Evolutionary conservation across 2,888 invertebrate species (phyloP).

Genomic region (Trichacis sp.): DNA sequence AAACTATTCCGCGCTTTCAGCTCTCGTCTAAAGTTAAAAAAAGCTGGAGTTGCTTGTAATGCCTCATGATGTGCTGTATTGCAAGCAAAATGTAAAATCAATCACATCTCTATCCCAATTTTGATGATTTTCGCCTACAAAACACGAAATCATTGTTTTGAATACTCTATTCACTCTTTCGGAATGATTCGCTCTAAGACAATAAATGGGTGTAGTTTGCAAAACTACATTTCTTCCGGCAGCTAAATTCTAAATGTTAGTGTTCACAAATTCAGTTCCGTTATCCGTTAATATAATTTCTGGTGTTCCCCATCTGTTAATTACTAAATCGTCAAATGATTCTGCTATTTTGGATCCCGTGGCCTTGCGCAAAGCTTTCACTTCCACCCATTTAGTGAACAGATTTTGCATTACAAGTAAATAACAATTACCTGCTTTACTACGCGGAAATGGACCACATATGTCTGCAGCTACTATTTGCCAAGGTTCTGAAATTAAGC

Average conservation of each 20-base stretch:
- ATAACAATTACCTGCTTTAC: constrained; percentile 18
- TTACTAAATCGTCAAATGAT: constrained; percentile 31
- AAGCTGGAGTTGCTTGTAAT: constrained; percentile 6
- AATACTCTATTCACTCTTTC: constrained; percentile 25
- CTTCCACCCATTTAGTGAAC: constrained; percentile 40
- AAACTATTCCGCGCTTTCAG: not conserved
- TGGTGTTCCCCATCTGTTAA: constrained; percentile 40
- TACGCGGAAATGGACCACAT: constrained; percentile 40
- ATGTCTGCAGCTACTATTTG: constrained; percentile 36
- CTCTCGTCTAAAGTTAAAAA: not conserved
- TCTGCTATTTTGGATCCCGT: constrained; percentile 23
- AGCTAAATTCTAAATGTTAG: not conserved
- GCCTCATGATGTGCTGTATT: constrained; percentile 21
- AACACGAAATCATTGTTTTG: constrained; percentile 16
- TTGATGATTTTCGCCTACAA: constrained; percentile 10
- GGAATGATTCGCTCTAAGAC: constrained; percentile 43
- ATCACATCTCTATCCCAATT: constrained; percentile 16
- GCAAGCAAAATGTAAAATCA: constrained; percentile 24
- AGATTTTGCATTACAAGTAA: constrained; percentile 43
- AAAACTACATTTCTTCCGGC: not conserved
- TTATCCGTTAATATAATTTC: constrained; percentile 43
- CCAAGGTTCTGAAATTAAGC: constrained; percentile 29
- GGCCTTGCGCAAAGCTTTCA: constrained; percentile 35
- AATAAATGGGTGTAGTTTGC: constrained; percentile 17
- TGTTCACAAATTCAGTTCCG: constrained; percentile 44